A percentile compares a stretch with the other conserved stretches of the same genome.
Conservation (phyloP, 2,113 vertebrate genomes). For the Onychostruthus taczanowskii region DNA sequence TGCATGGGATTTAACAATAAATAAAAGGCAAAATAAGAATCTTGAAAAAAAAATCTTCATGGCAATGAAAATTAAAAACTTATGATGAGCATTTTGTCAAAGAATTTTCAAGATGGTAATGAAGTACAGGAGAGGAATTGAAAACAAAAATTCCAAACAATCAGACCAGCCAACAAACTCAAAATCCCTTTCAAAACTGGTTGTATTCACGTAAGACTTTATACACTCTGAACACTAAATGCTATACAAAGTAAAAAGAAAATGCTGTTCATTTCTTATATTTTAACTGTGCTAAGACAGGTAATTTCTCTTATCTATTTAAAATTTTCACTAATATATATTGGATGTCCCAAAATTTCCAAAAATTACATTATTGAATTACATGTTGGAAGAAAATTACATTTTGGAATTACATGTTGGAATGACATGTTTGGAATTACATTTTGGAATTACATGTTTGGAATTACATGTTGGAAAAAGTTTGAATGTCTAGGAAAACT, state of each 20-base stretch:
- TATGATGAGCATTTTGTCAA: background rate
- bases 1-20: background rate
- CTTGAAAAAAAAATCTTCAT: background rate
- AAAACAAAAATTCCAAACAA: background rate
- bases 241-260: background rate
- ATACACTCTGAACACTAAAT: background rate
- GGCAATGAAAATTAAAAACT: background rate
- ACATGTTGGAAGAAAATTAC: background rate
- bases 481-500: background rate
- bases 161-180: background rate
- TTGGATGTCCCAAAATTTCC: background rate
- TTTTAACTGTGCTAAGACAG: background rate
- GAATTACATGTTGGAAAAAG: background rate
- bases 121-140: background rate
- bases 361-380: background rate
- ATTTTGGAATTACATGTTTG: too few species aligned
- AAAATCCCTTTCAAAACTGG: background rate
- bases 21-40: background rate
- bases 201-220: background rate
- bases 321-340: background rate
- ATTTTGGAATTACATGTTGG: too few species aligned
- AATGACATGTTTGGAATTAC: too few species aligned
- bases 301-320: background rate
- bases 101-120: background rate
- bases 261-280: background rate